Evolutionary conservation across 1,140 invertebrate species (phyloP).

Genomic region (Idris sp.): DNA sequence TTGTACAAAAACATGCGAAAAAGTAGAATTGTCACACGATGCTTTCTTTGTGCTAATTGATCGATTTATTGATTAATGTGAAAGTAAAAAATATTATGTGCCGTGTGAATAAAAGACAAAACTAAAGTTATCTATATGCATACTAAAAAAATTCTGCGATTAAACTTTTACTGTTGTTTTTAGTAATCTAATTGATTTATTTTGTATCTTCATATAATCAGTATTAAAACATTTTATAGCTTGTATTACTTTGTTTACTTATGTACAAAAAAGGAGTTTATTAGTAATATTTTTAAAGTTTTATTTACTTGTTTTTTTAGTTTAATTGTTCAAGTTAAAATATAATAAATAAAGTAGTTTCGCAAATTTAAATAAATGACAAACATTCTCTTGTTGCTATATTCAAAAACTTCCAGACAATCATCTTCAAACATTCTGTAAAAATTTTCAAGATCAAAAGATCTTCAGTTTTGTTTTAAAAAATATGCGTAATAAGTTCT

Average conservation of each 20-base stretch:
- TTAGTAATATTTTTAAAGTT: too few relatives aligned
- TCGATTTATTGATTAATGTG: constrained; percentile 47
- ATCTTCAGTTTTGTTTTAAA: constrained; percentile 31
- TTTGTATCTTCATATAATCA: too few relatives aligned
- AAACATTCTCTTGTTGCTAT: constrained; percentile 34
- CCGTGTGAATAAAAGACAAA: not conserved
- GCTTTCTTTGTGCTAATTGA: constrained; percentile 30
- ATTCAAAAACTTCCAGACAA: constrained; percentile 17
- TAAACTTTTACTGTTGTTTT: too few relatives aligned
- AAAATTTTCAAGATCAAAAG: constrained; percentile 27
- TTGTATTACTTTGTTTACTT: too few relatives aligned
- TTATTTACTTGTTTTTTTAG: too few relatives aligned
- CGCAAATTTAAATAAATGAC: constrained; percentile 27
- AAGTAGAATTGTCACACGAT: constrained; percentile 32
- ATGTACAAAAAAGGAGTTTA: too few relatives aligned
- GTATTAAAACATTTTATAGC: too few relatives aligned
- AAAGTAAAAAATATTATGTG: constrained; percentile 27
- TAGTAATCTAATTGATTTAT: too few relatives aligned
- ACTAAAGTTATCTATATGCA: too few relatives aligned
- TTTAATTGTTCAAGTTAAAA: too few relatives aligned
- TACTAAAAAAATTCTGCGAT: too few relatives aligned
- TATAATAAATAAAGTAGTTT: constrained; percentile 3
- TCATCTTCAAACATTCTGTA: constrained; percentile 22
- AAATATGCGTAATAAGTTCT: constrained; percentile 38
- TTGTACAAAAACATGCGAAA: constrained; percentile 21